These are phyloP conservation scores for Drosophila paulistorum DNA, from an alignment of 1,140 invertebrate genomes.

Conservation along the genomic window DNA sequence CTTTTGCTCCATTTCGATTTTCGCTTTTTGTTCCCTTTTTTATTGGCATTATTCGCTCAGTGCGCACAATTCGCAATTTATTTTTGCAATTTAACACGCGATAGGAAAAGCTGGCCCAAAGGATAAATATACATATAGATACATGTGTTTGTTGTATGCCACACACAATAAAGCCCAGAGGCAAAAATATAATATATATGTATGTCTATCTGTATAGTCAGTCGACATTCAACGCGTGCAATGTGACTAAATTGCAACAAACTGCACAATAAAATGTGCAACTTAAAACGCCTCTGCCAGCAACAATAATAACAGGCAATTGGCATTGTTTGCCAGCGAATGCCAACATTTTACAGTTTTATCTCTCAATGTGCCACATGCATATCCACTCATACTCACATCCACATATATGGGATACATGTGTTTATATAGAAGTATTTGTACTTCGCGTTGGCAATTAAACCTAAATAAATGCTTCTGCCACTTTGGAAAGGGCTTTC, in stretches of 20 bases:
- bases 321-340: conserved; percentile 44
- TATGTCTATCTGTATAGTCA: no score
- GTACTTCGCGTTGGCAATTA: conserved; percentile 64
- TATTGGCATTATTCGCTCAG: conserved; percentile 69
- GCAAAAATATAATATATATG: conserved; percentile 25
- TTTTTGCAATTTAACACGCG: conserved; percentile 80
- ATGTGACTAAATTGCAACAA: conserved; percentile 70
- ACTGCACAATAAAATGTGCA: conserved; percentile 77
- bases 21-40: conserved; percentile 60
- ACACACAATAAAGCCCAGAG: conserved; percentile 27
- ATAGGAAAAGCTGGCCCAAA: conserved; percentile 33
- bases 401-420: conserved; percentile 16
- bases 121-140: conserved; percentile 13
- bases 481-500: conserved; percentile 23
- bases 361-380: conserved; percentile 18
- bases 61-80: conserved; percentile 72
- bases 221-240: conserved; percentile 42
- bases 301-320: conserved; percentile 50
- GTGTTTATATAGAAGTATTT: conserved; percentile 20
- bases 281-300: conserved; percentile 66
- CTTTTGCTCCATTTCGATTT: conserved; percentile 34
- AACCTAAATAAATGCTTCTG: conserved; percentile 59
- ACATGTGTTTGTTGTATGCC: conserved; percentile 5
- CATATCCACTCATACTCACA: conserved; percentile 14
- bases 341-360: conserved; percentile 19